Percentiles rank a stretch among this genome's conserved stretches.
These are phyloP conservation scores for Notolabrus celidotus DNA, from an alignment of 2,797 vertebrate genomes.

Conservation along the genomic window DNA sequence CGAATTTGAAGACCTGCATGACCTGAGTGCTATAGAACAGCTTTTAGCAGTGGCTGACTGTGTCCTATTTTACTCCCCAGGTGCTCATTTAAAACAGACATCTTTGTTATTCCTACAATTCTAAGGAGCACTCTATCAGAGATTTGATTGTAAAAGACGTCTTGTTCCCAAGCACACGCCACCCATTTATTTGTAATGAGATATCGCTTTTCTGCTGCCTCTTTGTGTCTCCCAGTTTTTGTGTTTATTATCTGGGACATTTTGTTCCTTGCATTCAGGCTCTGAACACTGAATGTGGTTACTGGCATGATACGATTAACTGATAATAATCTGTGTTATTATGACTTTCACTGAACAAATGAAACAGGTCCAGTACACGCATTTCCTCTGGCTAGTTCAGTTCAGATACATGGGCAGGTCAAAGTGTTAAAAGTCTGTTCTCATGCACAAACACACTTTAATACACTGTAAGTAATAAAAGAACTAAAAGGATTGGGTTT, in stretches of 20 bases:
- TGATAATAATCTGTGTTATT: constrained; percentile 36
- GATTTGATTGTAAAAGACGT: constrained; percentile 34
- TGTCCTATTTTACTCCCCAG: neutral
- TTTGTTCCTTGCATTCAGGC: constrained; percentile 22
- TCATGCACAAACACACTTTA: constrained; percentile 1
- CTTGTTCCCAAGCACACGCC: constrained; percentile 19
- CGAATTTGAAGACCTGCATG: neutral
- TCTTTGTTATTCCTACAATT: constrained; percentile 21
- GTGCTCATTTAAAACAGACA: constrained; percentile 14
- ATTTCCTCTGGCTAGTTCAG: no score
- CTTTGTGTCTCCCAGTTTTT: constrained; percentile 16
- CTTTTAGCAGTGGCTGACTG: constrained; percentile 6
- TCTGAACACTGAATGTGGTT: constrained; percentile 18
- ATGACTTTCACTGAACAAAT: constrained; percentile 32
- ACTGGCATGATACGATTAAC: neutral
- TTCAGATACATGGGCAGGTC: neutral
- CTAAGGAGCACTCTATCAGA: constrained; percentile 49
- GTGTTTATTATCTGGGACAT: constrained; percentile 39
- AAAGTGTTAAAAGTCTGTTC: neutral
- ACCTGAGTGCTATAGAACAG: neutral
- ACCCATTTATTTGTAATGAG: constrained; percentile 45
- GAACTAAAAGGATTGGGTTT: neutral
- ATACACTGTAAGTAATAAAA: neutral
- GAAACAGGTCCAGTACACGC: constrained; percentile 18
- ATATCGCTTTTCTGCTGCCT: constrained; percentile 33